Evolutionary conservation across 2,888 invertebrate genomes (phyloP), one percentile per base, ranked within the genome.

Genomic region (Nomada fabriciana): DNA sequence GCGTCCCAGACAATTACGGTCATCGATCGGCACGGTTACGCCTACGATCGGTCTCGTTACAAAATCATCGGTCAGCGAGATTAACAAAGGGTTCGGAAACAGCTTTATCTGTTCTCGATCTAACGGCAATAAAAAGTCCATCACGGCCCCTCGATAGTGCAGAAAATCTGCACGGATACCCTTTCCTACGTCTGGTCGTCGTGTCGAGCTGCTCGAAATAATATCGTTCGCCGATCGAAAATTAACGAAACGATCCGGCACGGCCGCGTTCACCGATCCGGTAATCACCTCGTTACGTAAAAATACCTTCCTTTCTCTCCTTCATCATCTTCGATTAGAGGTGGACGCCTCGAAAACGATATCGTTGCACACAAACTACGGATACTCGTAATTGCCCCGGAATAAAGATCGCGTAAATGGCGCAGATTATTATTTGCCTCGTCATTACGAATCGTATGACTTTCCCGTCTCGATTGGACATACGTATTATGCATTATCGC

Each of bases 1-100:
- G 80, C 83, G 88, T 85, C 83, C 79, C 85, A 80, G 86, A 88
- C 86, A 88, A 88, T 88, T 88, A 88, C 88, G 82, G 79, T 77
- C 82, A 84, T 83, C 87, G 88, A 85, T 83, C 82, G 77, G 65
- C 60, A 76, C 74, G 86, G 86, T 88, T 85, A 88, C 88, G 88
- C 88, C 88, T 88, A 88, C 88, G 86, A 88, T 86, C 88, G 83
- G 67, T 88, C 85, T 83, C 57, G 82, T 88, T 88, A 84, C 88
- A 85, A 88, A 88, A 88, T 88, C 88, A 75, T 84, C 81, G 88
- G 80, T 78, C 80, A 76, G 69, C 67, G 67, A 63, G 86, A 88
- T 88, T 85, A 86, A 85, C 83, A 88, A 88, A 88, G 82, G 80
- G 84, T 84, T 84, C 86, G 78, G 76, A 71, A 83, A 85, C 83